Percentiles rank a stretch among this genome's conserved stretches.
These are phyloP conservation scores for Oryzias javanicus DNA, from an alignment of 2,113 vertebrate genomes.

Conservation along the genomic window DNA sequence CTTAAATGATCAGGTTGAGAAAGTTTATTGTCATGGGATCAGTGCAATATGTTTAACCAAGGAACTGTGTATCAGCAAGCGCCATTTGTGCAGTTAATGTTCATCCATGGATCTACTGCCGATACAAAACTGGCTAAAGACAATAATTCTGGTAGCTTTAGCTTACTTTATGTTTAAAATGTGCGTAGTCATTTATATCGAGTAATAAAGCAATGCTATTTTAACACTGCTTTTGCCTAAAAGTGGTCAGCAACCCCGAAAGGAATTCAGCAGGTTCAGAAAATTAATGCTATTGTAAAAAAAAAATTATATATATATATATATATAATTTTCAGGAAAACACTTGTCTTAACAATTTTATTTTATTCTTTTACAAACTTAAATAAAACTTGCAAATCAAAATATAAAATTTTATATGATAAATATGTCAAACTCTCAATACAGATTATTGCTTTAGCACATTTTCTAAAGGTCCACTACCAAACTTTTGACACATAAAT, in stretches of 20 bases:
- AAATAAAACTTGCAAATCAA: too few species aligned
- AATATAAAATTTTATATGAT: too few species aligned
- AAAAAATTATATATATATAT: too few species aligned
- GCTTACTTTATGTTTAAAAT: slow-evolving; percentile 34
- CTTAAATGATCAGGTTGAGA: slow-evolving; percentile 1
- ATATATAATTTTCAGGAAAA: too few species aligned
- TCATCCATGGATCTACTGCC: slow-evolving; percentile 1
- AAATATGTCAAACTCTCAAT: too few species aligned
- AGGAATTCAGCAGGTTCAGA: too few species aligned
- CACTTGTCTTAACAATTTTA: too few species aligned
- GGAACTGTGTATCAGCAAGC: slow-evolving; percentile 16
- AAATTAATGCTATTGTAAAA: too few species aligned
- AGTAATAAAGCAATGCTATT: slow-evolving; percentile 69
- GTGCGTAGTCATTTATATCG: slow-evolving; percentile 29
- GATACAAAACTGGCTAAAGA: slow-evolving; percentile 6
- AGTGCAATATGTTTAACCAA: slow-evolving; percentile 67
- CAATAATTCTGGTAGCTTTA: slow-evolving; percentile 9
- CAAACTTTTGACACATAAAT: too few species aligned
- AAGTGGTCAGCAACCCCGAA: background rate
- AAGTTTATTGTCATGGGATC: slow-evolving; percentile 28
- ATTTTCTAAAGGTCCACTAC: too few species aligned
- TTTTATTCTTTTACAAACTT: too few species aligned
- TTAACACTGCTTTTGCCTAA: slow-evolving; percentile 33
- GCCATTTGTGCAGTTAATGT: slow-evolving; percentile 1
- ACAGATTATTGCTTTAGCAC: too few species aligned